Evolutionary conservation across 1,140 invertebrate genomes (phyloP).

Genomic region (Atta colombica): DNA sequence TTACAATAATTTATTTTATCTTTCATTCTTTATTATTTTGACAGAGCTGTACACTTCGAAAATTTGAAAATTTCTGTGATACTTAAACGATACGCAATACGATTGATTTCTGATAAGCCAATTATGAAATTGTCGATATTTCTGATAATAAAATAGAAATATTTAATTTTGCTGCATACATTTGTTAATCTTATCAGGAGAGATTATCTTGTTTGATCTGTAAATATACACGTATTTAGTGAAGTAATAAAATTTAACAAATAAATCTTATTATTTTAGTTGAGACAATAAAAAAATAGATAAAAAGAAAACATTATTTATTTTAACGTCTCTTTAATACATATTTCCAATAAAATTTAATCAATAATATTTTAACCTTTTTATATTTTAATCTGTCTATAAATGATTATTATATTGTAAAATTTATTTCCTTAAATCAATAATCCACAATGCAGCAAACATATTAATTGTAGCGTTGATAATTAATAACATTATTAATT

Average conservation of each 20-base stretch:
- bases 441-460: neutral
- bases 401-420: neutral
- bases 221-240: neutral
- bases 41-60: neutral
- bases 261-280: neutral
- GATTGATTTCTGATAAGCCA: neutral
- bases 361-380: neutral
- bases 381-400: neutral
- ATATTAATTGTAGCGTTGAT: neutral
- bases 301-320: neutral
- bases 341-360: neutral
- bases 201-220: neutral
- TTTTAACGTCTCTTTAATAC: neutral
- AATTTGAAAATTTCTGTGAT: no score
- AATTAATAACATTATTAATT: conserved; percentile 4
- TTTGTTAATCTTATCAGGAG: conserved; percentile 7
- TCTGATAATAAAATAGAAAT: neutral
- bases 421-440: conserved; percentile 3
- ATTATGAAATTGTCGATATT: neutral
- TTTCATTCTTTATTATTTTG: neutral
- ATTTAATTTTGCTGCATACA: neutral
- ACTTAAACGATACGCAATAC: neutral
- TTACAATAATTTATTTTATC: neutral
- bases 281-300: neutral
- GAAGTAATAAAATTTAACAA: neutral